These are phyloP conservation scores for Drosophila lutescens DNA, from an alignment of 2,888 invertebrate species.

Conservation along the genomic window DNA sequence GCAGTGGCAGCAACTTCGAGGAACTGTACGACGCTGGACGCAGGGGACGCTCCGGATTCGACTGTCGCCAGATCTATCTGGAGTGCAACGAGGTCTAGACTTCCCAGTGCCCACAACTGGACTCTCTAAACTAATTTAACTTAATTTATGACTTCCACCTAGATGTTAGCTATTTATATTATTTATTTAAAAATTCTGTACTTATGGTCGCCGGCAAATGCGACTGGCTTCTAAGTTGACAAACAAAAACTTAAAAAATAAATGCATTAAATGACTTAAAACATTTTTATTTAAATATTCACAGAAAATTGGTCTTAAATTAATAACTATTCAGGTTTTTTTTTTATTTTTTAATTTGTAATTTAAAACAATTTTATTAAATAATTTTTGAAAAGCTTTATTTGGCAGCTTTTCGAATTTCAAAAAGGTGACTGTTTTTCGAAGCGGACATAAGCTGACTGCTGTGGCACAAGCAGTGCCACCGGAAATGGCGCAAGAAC, in stretches of 20 bases:
- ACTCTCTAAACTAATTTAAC: slow-evolving; percentile 75
- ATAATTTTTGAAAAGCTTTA: not conserved
- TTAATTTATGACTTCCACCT: slow-evolving; percentile 75
- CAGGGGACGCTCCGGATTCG: slow-evolving; percentile 92
- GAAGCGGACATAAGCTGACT: too few species aligned
- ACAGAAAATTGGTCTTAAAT: too few species aligned
- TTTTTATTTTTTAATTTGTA: too few species aligned
- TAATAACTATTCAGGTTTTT: too few species aligned
- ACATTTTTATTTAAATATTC: not conserved
- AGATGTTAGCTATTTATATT: slow-evolving; percentile 75
- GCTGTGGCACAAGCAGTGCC: too few species aligned
- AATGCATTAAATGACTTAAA: slow-evolving; percentile 1
- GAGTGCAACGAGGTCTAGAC: slow-evolving; percentile 94
- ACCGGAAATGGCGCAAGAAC: not conserved
- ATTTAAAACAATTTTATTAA: too few species aligned
- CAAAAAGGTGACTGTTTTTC: not conserved
- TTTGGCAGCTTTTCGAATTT: not conserved
- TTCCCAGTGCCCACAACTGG: slow-evolving; percentile 61
- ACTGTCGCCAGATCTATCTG: slow-evolving; percentile 93
- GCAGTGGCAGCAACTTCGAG: slow-evolving; percentile 90
- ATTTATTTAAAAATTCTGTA: slow-evolving; percentile 74
- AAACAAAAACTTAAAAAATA: slow-evolving; percentile 18
- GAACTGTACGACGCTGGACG: slow-evolving; percentile 93
- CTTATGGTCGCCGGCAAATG: slow-evolving; percentile 49
- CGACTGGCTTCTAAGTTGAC: slow-evolving; percentile 32